Conservation (phyloP, 2,888 invertebrate species). For the Morpho helenor region DNA sequence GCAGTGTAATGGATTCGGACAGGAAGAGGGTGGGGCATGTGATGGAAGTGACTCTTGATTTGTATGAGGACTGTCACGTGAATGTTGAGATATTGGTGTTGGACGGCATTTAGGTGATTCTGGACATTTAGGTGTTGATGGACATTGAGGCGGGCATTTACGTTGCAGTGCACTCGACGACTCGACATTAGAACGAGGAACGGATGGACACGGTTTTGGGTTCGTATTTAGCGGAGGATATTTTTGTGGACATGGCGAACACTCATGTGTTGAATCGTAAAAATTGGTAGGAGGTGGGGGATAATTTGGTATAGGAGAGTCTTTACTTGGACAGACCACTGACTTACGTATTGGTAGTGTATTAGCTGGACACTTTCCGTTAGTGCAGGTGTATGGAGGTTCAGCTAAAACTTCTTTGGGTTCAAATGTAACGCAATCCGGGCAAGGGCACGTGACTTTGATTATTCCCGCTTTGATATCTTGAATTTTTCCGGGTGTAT, state of each 20-base stretch:
- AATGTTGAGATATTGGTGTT: background rate
- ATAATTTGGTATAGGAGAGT: conserved; percentile 19
- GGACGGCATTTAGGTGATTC: background rate
- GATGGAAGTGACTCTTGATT: too few species aligned
- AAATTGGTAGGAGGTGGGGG: conserved; percentile 8
- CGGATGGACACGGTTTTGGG: background rate
- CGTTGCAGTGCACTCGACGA: background rate
- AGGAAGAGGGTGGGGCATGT: background rate
- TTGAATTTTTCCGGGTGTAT: conserved; percentile 45
- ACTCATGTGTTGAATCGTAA: background rate
- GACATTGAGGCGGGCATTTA: background rate
- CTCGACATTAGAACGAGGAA: background rate
- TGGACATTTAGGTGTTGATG: background rate
- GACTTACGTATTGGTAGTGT: conserved; percentile 25
- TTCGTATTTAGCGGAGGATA: background rate
- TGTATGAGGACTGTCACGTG: too few species aligned
- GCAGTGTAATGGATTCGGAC: conserved; percentile 1
- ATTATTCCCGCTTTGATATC: conserved; percentile 48
- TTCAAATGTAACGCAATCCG: conserved; percentile 38
- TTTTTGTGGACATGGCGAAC: background rate
- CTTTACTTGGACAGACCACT: conserved; percentile 27
- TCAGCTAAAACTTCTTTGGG: conserved; percentile 30
- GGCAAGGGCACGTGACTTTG: conserved; percentile 49
- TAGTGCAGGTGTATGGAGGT: conserved; percentile 33
- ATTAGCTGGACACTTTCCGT: conserved; percentile 34